A percentile compares a stretch with the other conserved stretches of the same genome.
Evolutionary conservation across 2,888 invertebrate species (phyloP).

Genomic region (Drosophila prostipennis): DNA sequence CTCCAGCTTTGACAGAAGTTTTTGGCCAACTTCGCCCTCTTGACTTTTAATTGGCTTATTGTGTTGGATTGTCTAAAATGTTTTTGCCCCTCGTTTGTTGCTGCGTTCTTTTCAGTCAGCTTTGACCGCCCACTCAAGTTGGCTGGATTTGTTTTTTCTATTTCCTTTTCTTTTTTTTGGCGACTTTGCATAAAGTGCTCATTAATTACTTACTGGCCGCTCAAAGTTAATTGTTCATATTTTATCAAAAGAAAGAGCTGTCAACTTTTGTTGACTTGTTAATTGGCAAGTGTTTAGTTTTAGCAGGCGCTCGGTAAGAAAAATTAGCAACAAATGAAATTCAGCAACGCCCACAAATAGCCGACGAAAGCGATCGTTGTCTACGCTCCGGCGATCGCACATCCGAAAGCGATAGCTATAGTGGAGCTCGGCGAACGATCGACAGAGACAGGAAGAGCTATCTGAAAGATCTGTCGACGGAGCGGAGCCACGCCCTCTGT

Average conservation of each 20-base stretch:
- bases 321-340: slow-evolving; percentile 37
- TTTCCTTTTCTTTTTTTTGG: slow-evolving; percentile 1
- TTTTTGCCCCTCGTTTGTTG: background rate
- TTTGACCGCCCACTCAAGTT: slow-evolving; percentile 27
- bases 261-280: slow-evolving; percentile 70
- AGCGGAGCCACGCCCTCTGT: slow-evolving; percentile 66
- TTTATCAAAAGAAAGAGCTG: slow-evolving; percentile 53
- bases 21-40: slow-evolving; percentile 41
- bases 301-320: slow-evolving; percentile 10
- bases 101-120: slow-evolving; percentile 1
- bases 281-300: slow-evolving; percentile 68
- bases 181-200: slow-evolving; percentile 15
- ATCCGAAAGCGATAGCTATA: slow-evolving; percentile 25
- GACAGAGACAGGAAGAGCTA: slow-evolving; percentile 13
- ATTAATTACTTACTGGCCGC: slow-evolving; percentile 34
- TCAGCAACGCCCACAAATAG: slow-evolving; percentile 39
- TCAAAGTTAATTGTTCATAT: slow-evolving; percentile 48
- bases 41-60: slow-evolving; percentile 74
- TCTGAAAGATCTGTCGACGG: slow-evolving; percentile 23
- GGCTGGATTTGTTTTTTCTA: background rate
- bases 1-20: slow-evolving; percentile 45
- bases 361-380: slow-evolving; percentile 36
- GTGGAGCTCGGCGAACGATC: slow-evolving; percentile 1
- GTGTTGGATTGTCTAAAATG: slow-evolving; percentile 56
- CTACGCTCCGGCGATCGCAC: slow-evolving; percentile 30